Percentiles rank a stretch among this genome's conserved stretches.
Evolutionary conservation across 2,797 vertebrate species (phyloP).

Genomic region (Hemitrygon akajei): DNA sequence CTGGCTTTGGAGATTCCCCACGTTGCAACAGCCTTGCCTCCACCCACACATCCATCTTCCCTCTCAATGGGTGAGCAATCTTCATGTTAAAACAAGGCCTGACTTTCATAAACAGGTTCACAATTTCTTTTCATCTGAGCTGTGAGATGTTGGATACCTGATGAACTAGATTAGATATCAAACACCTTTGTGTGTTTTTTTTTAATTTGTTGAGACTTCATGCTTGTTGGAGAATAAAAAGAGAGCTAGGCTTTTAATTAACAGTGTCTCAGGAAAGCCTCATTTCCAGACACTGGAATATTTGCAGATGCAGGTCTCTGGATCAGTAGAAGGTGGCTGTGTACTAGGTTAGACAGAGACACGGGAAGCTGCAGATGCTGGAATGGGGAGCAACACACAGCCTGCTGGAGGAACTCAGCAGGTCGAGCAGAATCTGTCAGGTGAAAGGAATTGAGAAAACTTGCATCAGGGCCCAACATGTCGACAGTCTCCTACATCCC

Average conservation of each 20-base stretch:
- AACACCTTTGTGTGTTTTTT: background rate
- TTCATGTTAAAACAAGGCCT: background rate
- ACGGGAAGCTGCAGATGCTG: no score
- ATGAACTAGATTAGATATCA: background rate
- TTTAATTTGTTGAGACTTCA: background rate
- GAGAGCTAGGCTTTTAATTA: background rate
- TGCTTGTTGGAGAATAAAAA: background rate
- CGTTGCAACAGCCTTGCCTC: background rate
- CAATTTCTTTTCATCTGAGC: background rate
- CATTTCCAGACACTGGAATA: background rate
- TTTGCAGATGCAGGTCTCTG: background rate
- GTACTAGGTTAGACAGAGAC: no score
- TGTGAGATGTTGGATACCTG: background rate
- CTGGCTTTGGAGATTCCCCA: background rate
- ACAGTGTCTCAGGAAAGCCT: background rate
- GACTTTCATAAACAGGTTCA: background rate
- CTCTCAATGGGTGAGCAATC: background rate
- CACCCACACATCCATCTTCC: background rate
- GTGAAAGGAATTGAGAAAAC: no score
- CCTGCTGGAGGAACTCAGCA: no score
- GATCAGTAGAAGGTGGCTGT: background rate
- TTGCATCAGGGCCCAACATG: no score
- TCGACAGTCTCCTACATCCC: no score
- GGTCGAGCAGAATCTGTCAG: no score
- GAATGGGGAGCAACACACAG: no score